A percentile compares a stretch with the other conserved stretches of the same genome.
Conservation (phyloP, 1,140 invertebrate species). For the Listronotus oregonensis region DNA sequence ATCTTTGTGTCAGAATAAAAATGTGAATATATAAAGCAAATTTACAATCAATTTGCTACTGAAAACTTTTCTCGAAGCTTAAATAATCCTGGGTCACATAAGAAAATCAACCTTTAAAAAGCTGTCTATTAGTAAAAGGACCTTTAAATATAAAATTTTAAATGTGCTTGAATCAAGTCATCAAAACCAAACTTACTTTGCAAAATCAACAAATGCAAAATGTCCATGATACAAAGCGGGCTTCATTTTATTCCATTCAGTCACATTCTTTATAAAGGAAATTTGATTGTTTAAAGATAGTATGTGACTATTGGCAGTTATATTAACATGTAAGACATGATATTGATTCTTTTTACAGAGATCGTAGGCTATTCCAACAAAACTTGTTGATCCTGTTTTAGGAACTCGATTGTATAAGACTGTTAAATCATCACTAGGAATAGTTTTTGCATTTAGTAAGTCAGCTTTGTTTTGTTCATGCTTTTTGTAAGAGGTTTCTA, state of each 20-base stretch:
- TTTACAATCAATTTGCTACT: too few species aligned
- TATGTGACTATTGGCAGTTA: slow-evolving; percentile 93
- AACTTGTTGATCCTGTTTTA: slow-evolving; percentile 98
- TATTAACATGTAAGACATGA: slow-evolving; percentile 95
- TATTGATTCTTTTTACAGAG: slow-evolving; percentile 91
- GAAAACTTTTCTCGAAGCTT: too few species aligned
- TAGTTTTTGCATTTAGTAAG: neutral
- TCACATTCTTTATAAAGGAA: slow-evolving; percentile 89
- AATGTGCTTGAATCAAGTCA: too few species aligned
- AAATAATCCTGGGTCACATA: too few species aligned
- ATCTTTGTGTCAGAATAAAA: too few species aligned
- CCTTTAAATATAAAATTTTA: too few species aligned
- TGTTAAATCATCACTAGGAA: slow-evolving; percentile 65
- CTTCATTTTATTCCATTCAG: slow-evolving; percentile 83
- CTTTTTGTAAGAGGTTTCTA: slow-evolving; percentile 12
- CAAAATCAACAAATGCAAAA: slow-evolving; percentile 93
- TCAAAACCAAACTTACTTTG: slow-evolving; percentile 70
- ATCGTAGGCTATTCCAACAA: slow-evolving; percentile 96
- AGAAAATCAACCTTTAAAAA: too few species aligned
- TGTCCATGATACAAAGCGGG: slow-evolving; percentile 97
- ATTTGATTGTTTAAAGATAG: slow-evolving; percentile 88
- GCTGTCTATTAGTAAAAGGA: too few species aligned
- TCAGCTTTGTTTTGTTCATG: slow-evolving; percentile 42
- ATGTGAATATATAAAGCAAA: too few species aligned
- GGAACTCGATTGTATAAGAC: slow-evolving; percentile 96